Evolutionary conservation across 1,140 invertebrate genomes (phyloP), one percentile per base, ranked within the genome.

Genomic region (Neelides sp.): DNA sequence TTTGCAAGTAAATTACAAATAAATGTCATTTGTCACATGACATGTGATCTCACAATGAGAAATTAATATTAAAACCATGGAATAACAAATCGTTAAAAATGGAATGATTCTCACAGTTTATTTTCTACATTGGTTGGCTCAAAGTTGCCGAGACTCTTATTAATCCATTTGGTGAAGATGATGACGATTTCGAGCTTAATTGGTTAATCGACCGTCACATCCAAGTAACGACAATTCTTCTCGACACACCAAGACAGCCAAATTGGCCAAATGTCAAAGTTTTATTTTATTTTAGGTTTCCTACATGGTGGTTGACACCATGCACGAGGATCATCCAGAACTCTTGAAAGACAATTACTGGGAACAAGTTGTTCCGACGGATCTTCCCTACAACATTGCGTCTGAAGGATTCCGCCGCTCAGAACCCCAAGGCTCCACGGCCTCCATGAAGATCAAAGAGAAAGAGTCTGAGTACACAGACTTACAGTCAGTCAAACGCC

Each of bases 81-180:
- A n/a, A n/a, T n/a, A n/a, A n/a, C n/a, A n/a, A n/a, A n/a, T 13
- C 13, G 8, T 39, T 13, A 4, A 20, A 42, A 42, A 42, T 42
- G 40, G 19, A 23, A 22, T 13, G 7, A 56, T 41, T 40, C 57
- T 43, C 77, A 41, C 73, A 91, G 85, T 95, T 95, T 66, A 86
- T 89, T 65, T 95, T 95, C 69, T 96, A 94, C 72, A 83, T 95
- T 62, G 91, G 92, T 17, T 95, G 91, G 91, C 68, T 96, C 24
- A 94, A 95, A 77, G 87, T 92, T 15, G 87, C 87, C 12, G 87
- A 91, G 67, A 85, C 88, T 3, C 71, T 90, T 46, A 89, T 90
- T 48, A 89, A 88, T 72, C 85, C 86, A 2, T 94, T 93, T 63
- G 89, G 89, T 7, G 88, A 94, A 72, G 89, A 94, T 64, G 89